phyloP scores from a whole-genome alignment of 2,888 invertebrate species.

The Melieria omissa region DNA sequence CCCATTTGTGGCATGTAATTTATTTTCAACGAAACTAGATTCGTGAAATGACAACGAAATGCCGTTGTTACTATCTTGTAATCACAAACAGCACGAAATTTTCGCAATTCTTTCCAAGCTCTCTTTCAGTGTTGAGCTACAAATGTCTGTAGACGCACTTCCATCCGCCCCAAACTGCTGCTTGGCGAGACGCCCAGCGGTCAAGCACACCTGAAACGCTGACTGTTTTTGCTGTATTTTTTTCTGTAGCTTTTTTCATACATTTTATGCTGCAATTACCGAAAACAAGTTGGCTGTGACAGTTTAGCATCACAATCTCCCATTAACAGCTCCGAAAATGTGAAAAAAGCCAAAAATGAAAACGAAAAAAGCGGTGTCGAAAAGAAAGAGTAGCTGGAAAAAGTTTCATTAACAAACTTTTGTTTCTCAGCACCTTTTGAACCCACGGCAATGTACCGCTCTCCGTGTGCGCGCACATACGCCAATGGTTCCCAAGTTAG shows the following conservation, averaged over 20 bases:
- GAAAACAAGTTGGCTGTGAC: constrained; percentile 25
- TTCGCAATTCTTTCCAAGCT: not conserved
- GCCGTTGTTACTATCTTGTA: not conserved
- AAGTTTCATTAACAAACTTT: constrained; percentile 10
- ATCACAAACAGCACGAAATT: not conserved
- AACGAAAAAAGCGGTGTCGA: not conserved
- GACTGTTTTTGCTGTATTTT: not conserved
- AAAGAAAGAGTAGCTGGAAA: not conserved
- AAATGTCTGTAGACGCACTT: not conserved
- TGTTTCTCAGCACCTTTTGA: constrained; percentile 41
- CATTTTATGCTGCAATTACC: constrained; percentile 16
- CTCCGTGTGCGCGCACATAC: constrained; percentile 16
- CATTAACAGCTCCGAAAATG: constrained; percentile 23
- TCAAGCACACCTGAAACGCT: not conserved
- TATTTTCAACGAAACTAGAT: not conserved
- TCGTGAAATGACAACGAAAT: not conserved
- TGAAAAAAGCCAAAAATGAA: not conserved
- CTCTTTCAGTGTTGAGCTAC: not conserved
- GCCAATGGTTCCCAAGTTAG: constrained; percentile 32
- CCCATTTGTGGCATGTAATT: not conserved
- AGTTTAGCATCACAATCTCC: constrained; percentile 34
- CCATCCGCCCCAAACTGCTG: not conserved
- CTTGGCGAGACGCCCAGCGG: not conserved
- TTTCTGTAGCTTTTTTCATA: not conserved
- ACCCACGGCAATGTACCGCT: constrained; percentile 25